phyloP scores from a whole-genome alignment of 2,888 invertebrate species.

The Cantharis rustica region DNA sequence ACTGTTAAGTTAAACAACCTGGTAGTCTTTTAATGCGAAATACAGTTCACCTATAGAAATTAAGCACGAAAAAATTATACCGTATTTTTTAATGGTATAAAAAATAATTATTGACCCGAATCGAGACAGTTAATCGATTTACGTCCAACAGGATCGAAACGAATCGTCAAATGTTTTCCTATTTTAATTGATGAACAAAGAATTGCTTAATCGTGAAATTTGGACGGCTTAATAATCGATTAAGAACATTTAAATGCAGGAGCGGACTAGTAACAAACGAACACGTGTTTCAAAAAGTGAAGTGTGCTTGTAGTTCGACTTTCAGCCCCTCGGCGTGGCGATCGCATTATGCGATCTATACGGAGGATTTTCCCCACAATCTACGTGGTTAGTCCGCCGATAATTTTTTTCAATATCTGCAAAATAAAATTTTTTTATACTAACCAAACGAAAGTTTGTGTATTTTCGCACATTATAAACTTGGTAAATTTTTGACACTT shows the following conservation, averaged over 20 bases:
- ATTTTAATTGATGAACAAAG: not conserved
- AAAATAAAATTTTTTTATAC: not conserved
- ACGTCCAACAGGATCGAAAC: not conserved
- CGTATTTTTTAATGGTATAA: slow-evolving; percentile 7
- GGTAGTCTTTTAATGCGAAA: slow-evolving; percentile 9
- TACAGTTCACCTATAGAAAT: slow-evolving; percentile 9
- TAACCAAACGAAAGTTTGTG: not conserved
- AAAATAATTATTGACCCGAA: not conserved
- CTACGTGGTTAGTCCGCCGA: too few relatives aligned
- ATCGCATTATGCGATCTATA: too few relatives aligned
- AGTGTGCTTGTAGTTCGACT: too few relatives aligned
- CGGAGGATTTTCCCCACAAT: too few relatives aligned
- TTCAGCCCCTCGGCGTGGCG: too few relatives aligned
- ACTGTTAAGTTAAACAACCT: slow-evolving; percentile 5
- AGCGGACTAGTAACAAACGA: not conserved
- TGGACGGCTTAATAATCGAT: not conserved
- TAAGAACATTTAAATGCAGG: not conserved
- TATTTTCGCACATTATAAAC: not conserved
- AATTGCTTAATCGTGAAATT: not conserved
- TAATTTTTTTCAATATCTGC: too few relatives aligned
- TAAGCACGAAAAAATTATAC: slow-evolving; percentile 7
- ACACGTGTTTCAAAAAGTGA: too few relatives aligned
- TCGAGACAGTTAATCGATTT: not conserved
- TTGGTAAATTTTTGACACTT: not conserved
- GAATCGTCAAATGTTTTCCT: not conserved